Conservation (phyloP, 37 sponge, comb jelly and placozoan species). For the Chondrilla cf. caribensis region DNA sequence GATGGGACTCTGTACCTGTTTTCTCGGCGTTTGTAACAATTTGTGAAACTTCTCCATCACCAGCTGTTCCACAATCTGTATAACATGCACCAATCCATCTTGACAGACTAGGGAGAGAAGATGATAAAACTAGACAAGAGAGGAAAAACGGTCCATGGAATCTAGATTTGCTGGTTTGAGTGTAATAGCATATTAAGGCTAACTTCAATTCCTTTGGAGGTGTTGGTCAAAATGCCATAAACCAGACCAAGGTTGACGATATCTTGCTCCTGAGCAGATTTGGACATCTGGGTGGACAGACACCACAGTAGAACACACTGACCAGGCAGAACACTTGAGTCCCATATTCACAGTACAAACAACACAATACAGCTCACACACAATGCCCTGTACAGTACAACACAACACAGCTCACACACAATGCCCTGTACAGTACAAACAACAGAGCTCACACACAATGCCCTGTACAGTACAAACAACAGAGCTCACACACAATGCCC, state of each 20-base stretch:
- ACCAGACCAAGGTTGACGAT: conserved; percentile 75
- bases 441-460: too few species aligned
- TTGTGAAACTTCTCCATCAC: conserved; percentile 81
- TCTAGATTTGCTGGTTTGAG: background rate
- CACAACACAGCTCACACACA: too few species aligned
- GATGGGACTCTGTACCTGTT: too few species aligned
- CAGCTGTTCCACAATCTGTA: conserved; percentile 54
- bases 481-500: too few species aligned
- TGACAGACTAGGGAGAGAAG: conserved; percentile 76
- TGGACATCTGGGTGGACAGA: conserved; percentile 48
- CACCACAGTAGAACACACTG: background rate
- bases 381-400: too few species aligned
- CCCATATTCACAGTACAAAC: too few species aligned
- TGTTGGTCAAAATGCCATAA: conserved; percentile 79
- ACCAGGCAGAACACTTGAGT: too few species aligned
- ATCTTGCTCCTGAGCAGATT: conserved; percentile 74
- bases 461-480: too few species aligned
- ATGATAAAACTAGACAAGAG: conserved; percentile 53
- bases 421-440: too few species aligned
- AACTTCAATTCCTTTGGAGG: conserved; percentile 70
- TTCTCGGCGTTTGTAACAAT: conserved; percentile 49
- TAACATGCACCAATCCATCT: conserved; percentile 70
- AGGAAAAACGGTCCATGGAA: background rate
- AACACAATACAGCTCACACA: background rate
- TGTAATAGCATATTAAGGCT: background rate